These are phyloP conservation scores for Calliopum simillimum DNA, from an alignment of 2,888 invertebrate genomes.

Conservation along the genomic window DNA sequence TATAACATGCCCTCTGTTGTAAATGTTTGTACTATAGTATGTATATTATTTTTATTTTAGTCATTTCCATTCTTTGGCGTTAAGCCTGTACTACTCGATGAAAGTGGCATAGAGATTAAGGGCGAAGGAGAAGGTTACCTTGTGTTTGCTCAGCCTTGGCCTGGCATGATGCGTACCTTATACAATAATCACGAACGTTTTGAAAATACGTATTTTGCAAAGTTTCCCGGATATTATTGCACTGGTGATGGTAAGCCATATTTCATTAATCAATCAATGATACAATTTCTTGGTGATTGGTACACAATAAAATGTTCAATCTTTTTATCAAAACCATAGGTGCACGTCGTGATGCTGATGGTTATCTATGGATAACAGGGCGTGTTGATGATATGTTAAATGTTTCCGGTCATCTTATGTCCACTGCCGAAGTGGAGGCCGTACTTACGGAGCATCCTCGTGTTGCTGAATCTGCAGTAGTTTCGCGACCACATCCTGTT, in stretches of 20 bases:
- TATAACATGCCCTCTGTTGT: no score
- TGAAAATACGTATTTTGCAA: conserved; percentile 92
- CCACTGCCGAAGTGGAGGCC: conserved; percentile 93
- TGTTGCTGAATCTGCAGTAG: conserved; percentile 96
- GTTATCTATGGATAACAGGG: conserved; percentile 96
- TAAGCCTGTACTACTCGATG: conserved; percentile 86
- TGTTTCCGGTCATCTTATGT: conserved; percentile 97
- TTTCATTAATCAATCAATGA: neutral
- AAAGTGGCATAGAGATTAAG: conserved; percentile 85
- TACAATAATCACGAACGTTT: conserved; percentile 92
- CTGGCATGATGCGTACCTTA: conserved; percentile 96
- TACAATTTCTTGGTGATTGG: neutral
- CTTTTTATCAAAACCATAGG: conserved; percentile 71
- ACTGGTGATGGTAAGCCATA: conserved; percentile 90
- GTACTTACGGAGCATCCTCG: conserved; percentile 81
- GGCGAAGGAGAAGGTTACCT: conserved; percentile 95
- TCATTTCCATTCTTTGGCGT: conserved; percentile 98
- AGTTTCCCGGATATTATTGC: conserved; percentile 97
- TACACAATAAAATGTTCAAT: conserved; percentile 1
- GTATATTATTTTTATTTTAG: conserved; percentile 67
- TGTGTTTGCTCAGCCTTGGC: conserved; percentile 96
- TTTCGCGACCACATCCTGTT: conserved; percentile 91
- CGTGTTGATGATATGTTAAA: conserved; percentile 99
- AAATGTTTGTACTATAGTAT: no score
- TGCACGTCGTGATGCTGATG: conserved; percentile 90